phyloP scores from a whole-genome alignment of 2,113 vertebrate species.

The Ictalurus punctatus region DNA sequence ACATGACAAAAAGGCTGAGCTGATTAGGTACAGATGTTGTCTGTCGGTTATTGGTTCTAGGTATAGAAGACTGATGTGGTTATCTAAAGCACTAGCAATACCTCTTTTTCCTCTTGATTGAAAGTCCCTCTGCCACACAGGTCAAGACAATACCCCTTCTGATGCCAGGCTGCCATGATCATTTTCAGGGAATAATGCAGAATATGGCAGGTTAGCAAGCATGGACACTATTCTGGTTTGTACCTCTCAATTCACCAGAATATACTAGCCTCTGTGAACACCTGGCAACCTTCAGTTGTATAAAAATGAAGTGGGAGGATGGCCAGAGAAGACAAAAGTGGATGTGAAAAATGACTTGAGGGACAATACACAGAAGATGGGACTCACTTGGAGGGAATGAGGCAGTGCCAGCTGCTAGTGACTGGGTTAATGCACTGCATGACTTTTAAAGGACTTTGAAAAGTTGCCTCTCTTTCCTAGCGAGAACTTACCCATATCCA shows the following conservation, averaged over 20 bases:
- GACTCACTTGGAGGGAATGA: background rate
- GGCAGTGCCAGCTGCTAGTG: background rate
- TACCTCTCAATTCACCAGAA: background rate
- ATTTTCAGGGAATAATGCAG: background rate
- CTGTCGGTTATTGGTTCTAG: background rate
- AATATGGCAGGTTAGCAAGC: background rate
- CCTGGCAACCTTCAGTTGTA: background rate
- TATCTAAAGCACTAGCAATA: background rate
- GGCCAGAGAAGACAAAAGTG: background rate
- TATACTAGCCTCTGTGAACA: background rate
- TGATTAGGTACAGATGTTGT: background rate
- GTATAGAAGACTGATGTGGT: background rate
- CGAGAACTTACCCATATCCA: background rate
- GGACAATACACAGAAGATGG: background rate
- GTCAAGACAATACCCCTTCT: background rate
- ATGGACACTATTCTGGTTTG: background rate
- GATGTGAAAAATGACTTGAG: constrained; percentile 9
- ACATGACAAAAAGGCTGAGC: background rate
- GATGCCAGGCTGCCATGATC: background rate
- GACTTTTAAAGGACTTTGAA: constrained; percentile 13
- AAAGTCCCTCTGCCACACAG: background rate
- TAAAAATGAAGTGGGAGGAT: background rate
- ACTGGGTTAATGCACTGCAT: background rate
- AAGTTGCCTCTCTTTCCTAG: background rate
- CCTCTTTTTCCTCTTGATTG: background rate